These are phyloP conservation scores for Drosophila nr. perissopoda DNA, from an alignment of 2,888 invertebrate genomes.

Conservation along the genomic window DNA sequence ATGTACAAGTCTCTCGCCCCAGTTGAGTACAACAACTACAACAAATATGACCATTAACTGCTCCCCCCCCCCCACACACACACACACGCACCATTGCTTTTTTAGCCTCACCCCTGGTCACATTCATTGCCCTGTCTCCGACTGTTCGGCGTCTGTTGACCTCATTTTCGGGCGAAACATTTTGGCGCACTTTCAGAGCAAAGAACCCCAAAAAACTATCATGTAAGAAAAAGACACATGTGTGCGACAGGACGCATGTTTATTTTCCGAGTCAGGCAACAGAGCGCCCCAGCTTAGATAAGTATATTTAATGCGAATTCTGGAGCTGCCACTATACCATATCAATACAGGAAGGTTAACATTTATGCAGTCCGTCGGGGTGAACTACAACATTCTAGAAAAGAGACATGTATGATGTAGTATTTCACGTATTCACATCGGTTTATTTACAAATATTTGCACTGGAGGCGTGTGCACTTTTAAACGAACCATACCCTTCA, in stretches of 20 bases:
- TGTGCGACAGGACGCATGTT: slow-evolving; percentile 23
- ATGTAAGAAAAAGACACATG: slow-evolving; percentile 31
- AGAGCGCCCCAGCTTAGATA: slow-evolving; percentile 21
- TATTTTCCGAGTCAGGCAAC: background rate
- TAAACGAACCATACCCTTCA: background rate
- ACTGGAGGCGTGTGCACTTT: slow-evolving; percentile 7
- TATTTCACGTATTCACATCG: slow-evolving; percentile 5
- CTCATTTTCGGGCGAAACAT: slow-evolving; percentile 68
- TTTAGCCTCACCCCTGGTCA: background rate
- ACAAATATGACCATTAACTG: slow-evolving; percentile 64
- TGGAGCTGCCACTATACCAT: slow-evolving; percentile 11
- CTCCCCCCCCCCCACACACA: background rate
- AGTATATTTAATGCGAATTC: slow-evolving; percentile 12
- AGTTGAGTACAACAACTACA: slow-evolving; percentile 54
- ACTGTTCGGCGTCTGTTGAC: slow-evolving; percentile 79
- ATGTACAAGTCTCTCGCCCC: slow-evolving; percentile 31
- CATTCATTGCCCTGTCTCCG: slow-evolving; percentile 33
- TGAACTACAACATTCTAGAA: slow-evolving; percentile 3
- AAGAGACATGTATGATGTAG: background rate
- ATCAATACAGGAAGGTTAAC: slow-evolving; percentile 5
- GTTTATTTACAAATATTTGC: slow-evolving; percentile 40
- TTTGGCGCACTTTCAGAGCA: slow-evolving; percentile 60
- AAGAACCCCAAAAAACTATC: slow-evolving; percentile 41
- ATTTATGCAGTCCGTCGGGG: background rate
- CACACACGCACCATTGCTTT: too few relatives aligned